These are phyloP conservation scores for Adoxophyes honmai DNA, from an alignment of 1,140 invertebrate species.

Conservation along the genomic window DNA sequence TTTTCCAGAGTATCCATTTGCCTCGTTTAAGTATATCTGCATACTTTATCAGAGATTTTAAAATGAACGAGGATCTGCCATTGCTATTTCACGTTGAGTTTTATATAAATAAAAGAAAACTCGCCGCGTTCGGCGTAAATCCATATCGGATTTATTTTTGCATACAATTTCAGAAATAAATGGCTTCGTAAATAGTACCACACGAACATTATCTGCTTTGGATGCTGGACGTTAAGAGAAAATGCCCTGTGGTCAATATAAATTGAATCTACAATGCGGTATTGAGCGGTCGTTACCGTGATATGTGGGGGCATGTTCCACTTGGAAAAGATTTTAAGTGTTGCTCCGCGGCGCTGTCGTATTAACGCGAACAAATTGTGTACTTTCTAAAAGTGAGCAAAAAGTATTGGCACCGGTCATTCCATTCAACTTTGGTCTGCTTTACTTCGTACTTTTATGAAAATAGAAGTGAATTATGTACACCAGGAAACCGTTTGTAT, in stretches of 20 bases:
- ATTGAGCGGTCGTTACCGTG: slow-evolving; percentile 61
- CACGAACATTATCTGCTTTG: slow-evolving; percentile 8
- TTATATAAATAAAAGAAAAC: no score
- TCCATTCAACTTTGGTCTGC: no score
- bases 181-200: slow-evolving; percentile 39
- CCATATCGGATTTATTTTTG: slow-evolving; percentile 38
- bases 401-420: no score
- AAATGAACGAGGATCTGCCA: no score
- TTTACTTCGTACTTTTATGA: no score
- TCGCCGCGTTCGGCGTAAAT: neutral
- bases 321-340: slow-evolving; percentile 31
- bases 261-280: slow-evolving; percentile 61
- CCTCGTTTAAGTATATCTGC: no score
- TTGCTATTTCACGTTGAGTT: no score
- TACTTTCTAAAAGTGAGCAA: no score
- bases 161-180: slow-evolving; percentile 44
- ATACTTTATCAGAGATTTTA: no score
- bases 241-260: slow-evolving; percentile 64
- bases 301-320: slow-evolving; percentile 43
- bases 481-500: no score
- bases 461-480: no score
- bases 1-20: no score
- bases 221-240: slow-evolving; percentile 37
- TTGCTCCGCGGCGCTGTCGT: slow-evolving; percentile 22
- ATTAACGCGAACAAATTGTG: neutral